Base-by-base conservation (phyloP, 2,888 invertebrate species). In the Thera obeliscata region DNA sequence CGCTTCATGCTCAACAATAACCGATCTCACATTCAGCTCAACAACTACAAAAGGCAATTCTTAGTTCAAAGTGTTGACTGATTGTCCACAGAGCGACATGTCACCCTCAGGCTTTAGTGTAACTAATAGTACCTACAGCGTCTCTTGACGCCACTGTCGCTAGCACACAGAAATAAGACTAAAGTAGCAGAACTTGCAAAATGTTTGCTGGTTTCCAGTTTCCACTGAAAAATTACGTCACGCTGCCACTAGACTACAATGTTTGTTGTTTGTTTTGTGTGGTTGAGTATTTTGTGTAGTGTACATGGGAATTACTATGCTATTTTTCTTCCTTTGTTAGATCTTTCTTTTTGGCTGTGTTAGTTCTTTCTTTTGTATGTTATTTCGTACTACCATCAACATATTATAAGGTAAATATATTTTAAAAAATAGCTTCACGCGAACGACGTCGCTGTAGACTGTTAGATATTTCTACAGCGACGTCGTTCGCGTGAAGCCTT, bases 151-250 rank as follows among this genome's bases (percentile, higher is more conserved):
- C 61, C 38, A 43, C 65, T 69, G 72, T 72, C 70, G 64, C 67
- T 60, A 61, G 49, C 22, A 22, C 22, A 22, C 22, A 22, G 22
- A 22, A 22, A 22, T 22, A 22, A 22, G 22, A 22, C 22, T 22
- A 22, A 22, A 22, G 22, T 22, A 22, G 22, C 70, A 63, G 63
- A 67, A 72, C 69, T 70, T 67, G 68, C 69, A 69, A 74, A 50
- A 71, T 72, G 67, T 67, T 73, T 71, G 64, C 72, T 70, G 52
- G 66, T 66, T 71, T 67, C 70, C 69, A 72, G 73, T 75, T 72
- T 66, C 62, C 55, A 58, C 66, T 72, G 74, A 74, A 57, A 72
- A 72, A 75, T 74, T 67, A 66, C 48, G 55, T 59, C 60, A 11
- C 43, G 60, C 56, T 70, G 57, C 66, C 59, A 56, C 54, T 66